These are phyloP conservation scores for Scrobipalpa atriplicella DNA, from an alignment of 2,888 invertebrate species.

Conservation along the genomic window DNA sequence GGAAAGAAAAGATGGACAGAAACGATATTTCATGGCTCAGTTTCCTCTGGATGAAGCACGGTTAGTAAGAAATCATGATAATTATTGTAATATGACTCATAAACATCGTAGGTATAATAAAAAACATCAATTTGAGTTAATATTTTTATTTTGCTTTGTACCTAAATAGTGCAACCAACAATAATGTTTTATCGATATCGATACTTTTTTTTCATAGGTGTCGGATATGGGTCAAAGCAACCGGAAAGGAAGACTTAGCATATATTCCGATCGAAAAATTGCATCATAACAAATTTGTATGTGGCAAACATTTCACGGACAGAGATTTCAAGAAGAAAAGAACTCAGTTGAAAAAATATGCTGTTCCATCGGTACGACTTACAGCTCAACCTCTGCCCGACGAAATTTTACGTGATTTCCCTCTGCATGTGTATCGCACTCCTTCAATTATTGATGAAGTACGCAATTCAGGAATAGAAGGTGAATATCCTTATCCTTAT, in stretches of 20 bases:
- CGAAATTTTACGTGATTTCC: constrained; percentile 6
- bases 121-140: too few relatives aligned
- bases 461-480: too few relatives aligned
- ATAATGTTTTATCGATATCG: too few relatives aligned
- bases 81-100: too few relatives aligned
- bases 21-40: too few relatives aligned
- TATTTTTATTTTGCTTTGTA: too few relatives aligned
- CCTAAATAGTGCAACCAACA: too few relatives aligned
- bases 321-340: constrained; percentile 22
- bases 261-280: constrained; percentile 33
- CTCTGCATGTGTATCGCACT: background rate
- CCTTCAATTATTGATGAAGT: background rate
- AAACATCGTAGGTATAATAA: too few relatives aligned
- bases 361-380: background rate
- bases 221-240: constrained; percentile 28
- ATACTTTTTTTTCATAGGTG: constrained; percentile 18
- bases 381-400: constrained; percentile 8
- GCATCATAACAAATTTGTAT: constrained; percentile 30
- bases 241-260: constrained; percentile 31
- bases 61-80: too few relatives aligned
- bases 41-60: too few relatives aligned
- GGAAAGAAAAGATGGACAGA: too few relatives aligned
- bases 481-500: too few relatives aligned
- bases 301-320: constrained; percentile 7
- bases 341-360: constrained; percentile 1